Conservation (phyloP, 2,888 invertebrate species). For the Rhagophthalmus giganteus region DNA sequence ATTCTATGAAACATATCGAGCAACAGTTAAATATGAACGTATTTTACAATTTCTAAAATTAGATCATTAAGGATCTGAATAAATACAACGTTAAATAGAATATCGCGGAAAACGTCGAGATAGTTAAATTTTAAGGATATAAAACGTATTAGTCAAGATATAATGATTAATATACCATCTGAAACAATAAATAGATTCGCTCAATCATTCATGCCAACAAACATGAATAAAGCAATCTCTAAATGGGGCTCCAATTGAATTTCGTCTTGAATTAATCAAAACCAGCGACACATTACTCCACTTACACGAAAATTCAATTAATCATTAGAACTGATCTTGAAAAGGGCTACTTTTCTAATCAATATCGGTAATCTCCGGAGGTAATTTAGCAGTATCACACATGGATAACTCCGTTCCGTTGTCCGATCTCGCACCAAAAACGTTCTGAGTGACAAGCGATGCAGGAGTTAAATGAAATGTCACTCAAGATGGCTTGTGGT, state of each 20-base stretch:
- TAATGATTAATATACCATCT: conserved; percentile 33
- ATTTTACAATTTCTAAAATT: too few species aligned
- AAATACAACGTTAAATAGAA: too few species aligned
- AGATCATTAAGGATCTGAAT: too few species aligned
- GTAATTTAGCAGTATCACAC: conserved; percentile 53
- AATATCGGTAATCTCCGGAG: conserved; percentile 50
- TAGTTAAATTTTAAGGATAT: conserved; percentile 4
- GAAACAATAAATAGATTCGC: conserved; percentile 37
- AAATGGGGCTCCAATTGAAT: conserved; percentile 44
- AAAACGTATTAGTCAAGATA: conserved; percentile 23
- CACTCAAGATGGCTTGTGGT: conserved; percentile 55
- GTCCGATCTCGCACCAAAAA: conserved; percentile 49
- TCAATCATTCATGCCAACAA: conserved; percentile 38
- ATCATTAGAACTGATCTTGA: conserved; percentile 50
- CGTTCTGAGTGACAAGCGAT: conserved; percentile 54
- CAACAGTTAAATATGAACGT: too few species aligned
- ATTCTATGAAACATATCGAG: too few species aligned
- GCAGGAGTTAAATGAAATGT: conserved; percentile 58
- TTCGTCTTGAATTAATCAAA: conserved; percentile 52
- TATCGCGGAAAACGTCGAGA: neutral
- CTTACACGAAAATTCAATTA: conserved; percentile 54
- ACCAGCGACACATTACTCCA: conserved; percentile 48
- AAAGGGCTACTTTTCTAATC: conserved; percentile 52
- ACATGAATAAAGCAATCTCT: conserved; percentile 38
- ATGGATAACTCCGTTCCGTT: conserved; percentile 45